Evolutionary conservation across 2,113 vertebrate species (phyloP), one percentile per base, ranked within the genome.

Genomic region (Corythaixoides concolor): DNA sequence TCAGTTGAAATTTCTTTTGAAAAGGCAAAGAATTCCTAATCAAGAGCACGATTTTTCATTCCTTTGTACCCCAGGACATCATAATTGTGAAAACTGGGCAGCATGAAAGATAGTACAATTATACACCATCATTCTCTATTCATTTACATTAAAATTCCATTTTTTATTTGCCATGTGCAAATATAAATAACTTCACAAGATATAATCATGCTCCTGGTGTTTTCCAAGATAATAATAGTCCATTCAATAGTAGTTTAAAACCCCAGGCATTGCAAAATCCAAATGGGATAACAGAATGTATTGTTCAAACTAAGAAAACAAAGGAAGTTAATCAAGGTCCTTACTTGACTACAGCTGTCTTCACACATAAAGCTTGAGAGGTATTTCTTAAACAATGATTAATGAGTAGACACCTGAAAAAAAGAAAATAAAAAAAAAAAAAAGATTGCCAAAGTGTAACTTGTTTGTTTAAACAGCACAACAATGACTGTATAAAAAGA

Each of bases 241-340:
- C 47, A 70, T 93, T 90, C 69, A 88, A 60, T 6, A 78, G 50
- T 32, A 66, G 30, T 89, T 92, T 94, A 58, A 94, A 94, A 93
- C 30, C 55, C 33, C 64, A 87, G 72, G 66, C 85, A 60, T 8
- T 88, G 56, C 52, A 90, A 94, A 96, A 93, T 7, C 26, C 33
- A 86, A 95, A 84, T 32, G 37, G 64, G 75, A 73, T 93, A 93
- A 73, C 63, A 84, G 59, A 93, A 88, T 45, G 39, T 45, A 94
- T 95, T 97, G 90, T 92, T 95, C 52, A 89, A 78, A 75, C 56
- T 81, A 53, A 72, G 66, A 90, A 90, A 96, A 88, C 90, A 95
- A 96, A 93, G 73, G 85, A 90, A 95, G 80, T 43, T 90, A 92
- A 93, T 93, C 88, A 92, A 95, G 85, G 64, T 84, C 63, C 45